Evolutionary conservation across 2,113 vertebrate species (phyloP).

Genomic region (Hypanus sabinus): DNA sequence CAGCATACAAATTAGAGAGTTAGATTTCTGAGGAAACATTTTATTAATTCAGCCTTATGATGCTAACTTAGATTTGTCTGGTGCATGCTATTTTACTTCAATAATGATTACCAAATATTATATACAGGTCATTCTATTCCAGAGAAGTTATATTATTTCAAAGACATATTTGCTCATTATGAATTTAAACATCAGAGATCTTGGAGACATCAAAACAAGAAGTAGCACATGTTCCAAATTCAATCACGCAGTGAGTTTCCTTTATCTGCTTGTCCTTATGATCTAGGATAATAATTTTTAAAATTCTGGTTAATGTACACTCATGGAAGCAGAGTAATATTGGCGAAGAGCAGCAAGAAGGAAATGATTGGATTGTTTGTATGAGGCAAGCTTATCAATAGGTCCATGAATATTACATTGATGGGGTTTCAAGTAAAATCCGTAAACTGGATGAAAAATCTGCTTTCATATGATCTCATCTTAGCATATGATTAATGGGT

Average conservation of each 20-base stretch:
- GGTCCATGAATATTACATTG: neutral
- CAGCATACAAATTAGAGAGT: neutral
- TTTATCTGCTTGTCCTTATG: slow-evolving; percentile 2
- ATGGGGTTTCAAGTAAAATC: neutral
- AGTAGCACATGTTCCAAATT: slow-evolving; percentile 22
- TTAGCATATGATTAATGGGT: too few relatives aligned
- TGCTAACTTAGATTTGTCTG: neutral
- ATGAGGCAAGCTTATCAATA: neutral
- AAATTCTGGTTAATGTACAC: neutral
- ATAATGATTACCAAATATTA: slow-evolving; percentile 1
- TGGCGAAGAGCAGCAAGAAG: neutral
- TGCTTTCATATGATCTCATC: neutral
- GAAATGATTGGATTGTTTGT: neutral
- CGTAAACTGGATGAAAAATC: neutral
- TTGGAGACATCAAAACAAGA: slow-evolving; percentile 13
- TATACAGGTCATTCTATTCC: neutral
- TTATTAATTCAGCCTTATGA: neutral
- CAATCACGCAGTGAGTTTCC: slow-evolving; percentile 28
- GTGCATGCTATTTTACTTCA: neutral
- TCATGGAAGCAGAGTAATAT: neutral
- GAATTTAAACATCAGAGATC: neutral
- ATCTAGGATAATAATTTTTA: neutral
- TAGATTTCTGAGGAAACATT: neutral
- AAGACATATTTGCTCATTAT: neutral
- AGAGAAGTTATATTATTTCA: neutral